Base-by-base conservation (phyloP, 2,113 vertebrate species). In the Saguinus imperator region DNA sequence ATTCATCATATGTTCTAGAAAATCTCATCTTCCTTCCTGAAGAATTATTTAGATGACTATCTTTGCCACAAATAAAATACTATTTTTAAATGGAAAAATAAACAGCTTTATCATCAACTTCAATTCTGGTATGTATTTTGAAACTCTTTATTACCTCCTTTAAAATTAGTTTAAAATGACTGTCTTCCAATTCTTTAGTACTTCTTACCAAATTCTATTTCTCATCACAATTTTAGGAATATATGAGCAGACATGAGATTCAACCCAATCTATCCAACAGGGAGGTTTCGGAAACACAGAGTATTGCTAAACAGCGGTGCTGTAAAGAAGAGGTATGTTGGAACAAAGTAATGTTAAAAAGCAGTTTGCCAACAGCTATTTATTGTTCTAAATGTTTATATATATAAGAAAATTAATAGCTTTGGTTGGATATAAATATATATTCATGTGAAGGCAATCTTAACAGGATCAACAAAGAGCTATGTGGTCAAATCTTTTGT, bases 331-430 rank as follows among this genome's bases (percentile, higher is more conserved):
- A 96, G 57, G 35, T 17, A 70, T 45, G 77, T 4, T 64, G 14
- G 40, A 37, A 87, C 35, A 94, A 89, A 92, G 57, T 70, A 4
- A 87, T 58, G 35, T 57, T 40, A 93, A 84, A 91, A 86, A 80
- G 29, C 10, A 84, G 66, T 94, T 92, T 90, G 29, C n/a, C 58
- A 95, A 83, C 32, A 23, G 10, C 29, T 93, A 48, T 40, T 85
- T 95, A 93, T 94, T 95, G 83, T 85, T 95, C 97, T 89, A 4
- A 25, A 70, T 89, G 80, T 97, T 95, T 93, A 93, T 37, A 84
- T 86, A 52, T 57, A 23, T 43, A 86, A 76, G 64, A 55, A 8
- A 83, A 92, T 77, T 27, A 80, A 91, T 89, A 93, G 20, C n/a
- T 89, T 93, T 13, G 23, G 81, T 95, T 94, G 87, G 61, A n/a